Conservation (phyloP, 2,888 invertebrate species). For the Apamea monoglypha region DNA sequence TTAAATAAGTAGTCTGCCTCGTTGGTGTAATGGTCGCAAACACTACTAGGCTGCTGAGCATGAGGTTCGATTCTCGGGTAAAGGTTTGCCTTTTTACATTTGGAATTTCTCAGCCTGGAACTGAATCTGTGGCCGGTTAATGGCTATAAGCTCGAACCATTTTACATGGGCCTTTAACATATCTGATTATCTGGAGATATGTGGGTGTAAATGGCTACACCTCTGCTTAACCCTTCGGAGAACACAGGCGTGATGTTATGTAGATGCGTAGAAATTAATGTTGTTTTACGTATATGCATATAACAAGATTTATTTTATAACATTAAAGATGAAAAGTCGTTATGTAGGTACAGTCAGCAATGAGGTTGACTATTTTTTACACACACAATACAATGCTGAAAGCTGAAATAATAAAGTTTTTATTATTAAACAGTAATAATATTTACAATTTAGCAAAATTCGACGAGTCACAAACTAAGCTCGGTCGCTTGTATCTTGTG, state of each 20-base stretch:
- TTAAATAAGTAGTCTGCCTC: too few species aligned
- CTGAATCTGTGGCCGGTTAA: neutral
- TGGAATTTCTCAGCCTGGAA: neutral
- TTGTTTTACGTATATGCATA: neutral
- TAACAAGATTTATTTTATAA: neutral
- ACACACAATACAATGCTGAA: neutral
- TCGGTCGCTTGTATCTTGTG: too few species aligned
- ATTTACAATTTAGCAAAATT: too few species aligned
- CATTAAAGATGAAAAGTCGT: neutral
- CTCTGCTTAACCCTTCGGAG: neutral
- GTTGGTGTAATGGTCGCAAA: neutral
- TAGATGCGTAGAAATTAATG: neutral
- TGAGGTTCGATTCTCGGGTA: neutral
- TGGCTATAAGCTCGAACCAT: neutral
- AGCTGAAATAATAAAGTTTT: too few species aligned
- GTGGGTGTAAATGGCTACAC: neutral
- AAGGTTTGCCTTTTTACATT: neutral
- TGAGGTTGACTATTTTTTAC: neutral
- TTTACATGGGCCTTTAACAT: too few species aligned
- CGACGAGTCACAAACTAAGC: too few species aligned
- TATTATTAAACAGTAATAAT: too few species aligned
- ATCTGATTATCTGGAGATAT: neutral
- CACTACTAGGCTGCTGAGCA: too few species aligned
- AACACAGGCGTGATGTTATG: too few species aligned
- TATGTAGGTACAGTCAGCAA: neutral